These are phyloP conservation scores for Pemphigus obesinymphae DNA, from an alignment of 1,140 invertebrate species.

Conservation along the genomic window DNA sequence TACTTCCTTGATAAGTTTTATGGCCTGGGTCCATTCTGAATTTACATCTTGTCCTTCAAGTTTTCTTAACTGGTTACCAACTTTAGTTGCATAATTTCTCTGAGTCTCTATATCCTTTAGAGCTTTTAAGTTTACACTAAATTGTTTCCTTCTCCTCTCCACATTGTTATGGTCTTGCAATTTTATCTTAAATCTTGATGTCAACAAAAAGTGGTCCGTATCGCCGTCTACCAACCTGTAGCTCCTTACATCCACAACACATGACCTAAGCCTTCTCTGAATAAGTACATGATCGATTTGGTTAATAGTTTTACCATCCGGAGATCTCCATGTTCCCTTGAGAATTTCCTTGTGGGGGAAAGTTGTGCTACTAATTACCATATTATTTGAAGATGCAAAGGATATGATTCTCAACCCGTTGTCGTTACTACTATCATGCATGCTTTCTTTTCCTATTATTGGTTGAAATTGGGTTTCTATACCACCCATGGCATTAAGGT, in stretches of 20 bases:
- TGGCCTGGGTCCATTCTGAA: slow-evolving; percentile 6
- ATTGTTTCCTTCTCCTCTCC: no score
- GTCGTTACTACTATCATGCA: no score
- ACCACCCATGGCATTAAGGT: slow-evolving; percentile 43
- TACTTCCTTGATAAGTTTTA: neutral
- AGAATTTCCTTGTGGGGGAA: no score
- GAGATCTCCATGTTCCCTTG: no score
- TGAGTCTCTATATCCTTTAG: slow-evolving; percentile 32
- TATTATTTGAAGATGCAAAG: no score
- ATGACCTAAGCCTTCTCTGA: slow-evolving; percentile 21
- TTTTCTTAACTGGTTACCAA: slow-evolving; percentile 4
- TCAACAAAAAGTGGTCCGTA: slow-evolving; percentile 43
- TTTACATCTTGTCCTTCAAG: neutral
- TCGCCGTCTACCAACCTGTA: slow-evolving; percentile 42
- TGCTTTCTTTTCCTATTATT: no score
- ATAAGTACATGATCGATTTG: slow-evolving; percentile 46
- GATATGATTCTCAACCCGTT: no score
- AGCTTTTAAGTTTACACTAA: neutral
- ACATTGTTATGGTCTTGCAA: no score
- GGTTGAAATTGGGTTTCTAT: slow-evolving; percentile 36
- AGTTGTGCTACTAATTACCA: no score
- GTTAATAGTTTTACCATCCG: no score
- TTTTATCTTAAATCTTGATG: slow-evolving; percentile 40
- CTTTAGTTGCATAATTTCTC: slow-evolving; percentile 36
- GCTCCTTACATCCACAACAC: slow-evolving; percentile 39